Base-by-base conservation (phyloP, 2,797 vertebrate species). In the Xenops minutus region DNA sequence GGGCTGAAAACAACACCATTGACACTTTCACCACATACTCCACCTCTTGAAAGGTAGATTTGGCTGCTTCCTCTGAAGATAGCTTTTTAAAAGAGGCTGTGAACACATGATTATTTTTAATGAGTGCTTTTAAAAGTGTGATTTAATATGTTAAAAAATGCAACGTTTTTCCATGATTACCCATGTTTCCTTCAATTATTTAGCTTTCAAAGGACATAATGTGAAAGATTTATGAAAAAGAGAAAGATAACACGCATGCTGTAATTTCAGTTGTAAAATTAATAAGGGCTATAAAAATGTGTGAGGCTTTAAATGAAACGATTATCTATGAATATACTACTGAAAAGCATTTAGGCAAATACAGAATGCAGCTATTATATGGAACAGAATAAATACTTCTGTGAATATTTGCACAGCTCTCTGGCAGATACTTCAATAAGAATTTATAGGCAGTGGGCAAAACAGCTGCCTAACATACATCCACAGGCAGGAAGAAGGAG, bases 221-320 rank as follows among this genome's bases (percentile, higher is more conserved):
- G 44, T 58, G 66, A 92, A 72, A 92, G 37, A 74, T 61, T 64
- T 74, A 69, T 66, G 64, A 84, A 72, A 73, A 77, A 76, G 32
- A 32, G 23, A 78, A 86, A 77, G 22, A 82, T 69, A 87, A 71
- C 10, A 58, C 46, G 41, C 46, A 83, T 78, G 44, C 23, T 62
- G 66, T 83, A 93, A 84, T 90, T 93, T 95, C 89, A 19, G 78
- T 91, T 82, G 58, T 85, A 88, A 93, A 82, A 56, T 84, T 88
- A 51, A 89, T 72, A 13, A 84, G 46, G 10, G 44, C 36, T 91
- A 34, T 76, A 86, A 61, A 24, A 85, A 43, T 46, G 4, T 67
- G 48, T 62, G 21, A 88, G 72, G 32, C 32, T 62, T 72, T 41
- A 94, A 92, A 94, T 91, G 49, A 96, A 96, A 94, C 20, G 4